Evolutionary conservation across 2,113 vertebrate genomes (phyloP), one percentile per base, ranked within the genome.

Genomic region (Cyprinus carpio): DNA sequence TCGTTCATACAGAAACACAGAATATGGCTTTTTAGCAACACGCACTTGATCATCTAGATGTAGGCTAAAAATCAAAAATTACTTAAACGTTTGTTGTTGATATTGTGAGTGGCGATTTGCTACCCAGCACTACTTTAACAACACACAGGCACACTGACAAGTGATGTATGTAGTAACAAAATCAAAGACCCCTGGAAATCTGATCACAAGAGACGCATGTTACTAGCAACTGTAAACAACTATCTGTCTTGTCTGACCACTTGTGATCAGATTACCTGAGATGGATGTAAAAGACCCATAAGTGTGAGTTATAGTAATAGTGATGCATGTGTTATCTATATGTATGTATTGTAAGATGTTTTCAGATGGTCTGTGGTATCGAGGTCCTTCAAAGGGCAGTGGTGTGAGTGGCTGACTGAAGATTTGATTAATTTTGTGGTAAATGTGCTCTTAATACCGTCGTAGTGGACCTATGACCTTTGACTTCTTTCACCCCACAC

Each of bases 401-500:
- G 46, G 16, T 40, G 29, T 18, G 18, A 29, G 25, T 46, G 77
- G 49, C 40, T 71, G 77, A 81, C 31, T 31, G 27, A 23, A 60
- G 49, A 60, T 74, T 23, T 87, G 87, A 72, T 58, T 10, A 82
- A 82, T 77, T 34, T 27, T 51, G 80, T 82, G 37, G 13, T 64
- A 46, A 51, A 76, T 25, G 65, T 64, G 69, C 72, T 80, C 60
- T 49, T 86, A 81, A 92, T 91, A 89, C 89, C 78, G 67, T 86
- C 34, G 84, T 88, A 87, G 87, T 74, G 71, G 85, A 91, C 86
- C 91, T 83, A 76, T 85, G 56, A 87, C 54, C 74, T 78, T 71
- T 40, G 49, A 88, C 91, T 91, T 87, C 87, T 81, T 51, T 20
- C 62, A 89, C 90, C 91, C 86, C 87, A 81, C 64, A 31, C 54